Base-by-base conservation (phyloP, 1,140 invertebrate genomes). In the Nasonia longicornis region DNA sequence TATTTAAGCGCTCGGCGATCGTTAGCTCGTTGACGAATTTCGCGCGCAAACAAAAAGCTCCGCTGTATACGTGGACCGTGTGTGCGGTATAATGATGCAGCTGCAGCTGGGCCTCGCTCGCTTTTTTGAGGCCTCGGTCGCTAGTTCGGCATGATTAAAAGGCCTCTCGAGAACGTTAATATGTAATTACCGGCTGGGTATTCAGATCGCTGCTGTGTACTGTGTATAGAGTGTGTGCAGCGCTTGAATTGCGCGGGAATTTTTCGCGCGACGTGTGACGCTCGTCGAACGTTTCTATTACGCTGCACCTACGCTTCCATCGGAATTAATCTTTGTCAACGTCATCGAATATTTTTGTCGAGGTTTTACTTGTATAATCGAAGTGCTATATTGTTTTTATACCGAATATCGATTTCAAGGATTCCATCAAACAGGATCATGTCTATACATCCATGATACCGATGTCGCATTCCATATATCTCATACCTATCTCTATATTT, bases 1-100 rank as follows among this genome's bases (percentile, higher is more conserved):
- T 81, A 66, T 76, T 81, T 81, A 77, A 81, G 71, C 73, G 73
- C 35, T 35, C 38, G 69, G 35, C 31, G 72, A 69, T 67, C 72
- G 71, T 80, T 80, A 75, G 31, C 42, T 58, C 31, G 66, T 70
- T 58, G 52, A 3, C 7, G 45, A 78, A 78, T 78, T 78, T 70
- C 42, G 42, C 16, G 26, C 22, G 38, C 20, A 29, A 16, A 69
- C 79, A 75, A 80, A 75, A 80, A 75, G 72, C 42, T 10, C 20
- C 63, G 38, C 31, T 71, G 6, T 64, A 31, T 22, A 20, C 42
- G 35, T 20, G 14, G 0, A 26, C 31, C 31, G 10, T 31, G 16
- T 20, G 14, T 72, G 12, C 38, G 2, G 22, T 35, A 35, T 35
- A 35, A 35, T 29, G n/a, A 7, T 26, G 20, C 52, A n/a, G 20